Base-by-base conservation (phyloP, 2,888 invertebrate species). In the Pachymerium ferrugineum region DNA sequence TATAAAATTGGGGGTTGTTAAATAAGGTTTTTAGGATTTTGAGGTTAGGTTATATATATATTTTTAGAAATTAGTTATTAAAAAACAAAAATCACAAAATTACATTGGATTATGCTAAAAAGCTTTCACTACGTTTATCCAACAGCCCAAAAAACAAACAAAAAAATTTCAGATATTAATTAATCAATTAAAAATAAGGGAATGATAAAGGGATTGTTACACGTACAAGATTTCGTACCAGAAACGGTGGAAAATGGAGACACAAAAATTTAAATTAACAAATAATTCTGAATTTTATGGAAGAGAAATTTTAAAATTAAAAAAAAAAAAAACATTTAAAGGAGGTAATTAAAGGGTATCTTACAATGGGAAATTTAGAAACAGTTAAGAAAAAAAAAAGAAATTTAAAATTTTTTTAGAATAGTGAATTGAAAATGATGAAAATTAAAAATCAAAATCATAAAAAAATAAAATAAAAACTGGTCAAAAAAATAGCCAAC, bases 111-210 rank as follows among this genome's bases (percentile, higher is more conserved):
- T 62, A 62, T 54, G 62, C 62, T 62, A 25, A 62, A 62, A 62
- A 62, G 62, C 62, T 62, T n/a, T 62, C 62, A 62, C 62, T 62
- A 62, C 62, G 47, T 62, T 62, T 62, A 62, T n/a, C 62, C 62
- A 62, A 62, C 62, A 62, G 62, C 62, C 62, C 62, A 62, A 62
- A 62, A 25, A 62, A 10, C 10, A 67, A 67, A 30, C 19, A 8
- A 69, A 69, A 69, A 69, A 31, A 30, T 19, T 33, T 22, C 28
- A n/a, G n/a, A 69, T 19, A 16, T 5, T 16, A 14, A 28, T 14
- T 3, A 10, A 31, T 69, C 30, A 69, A 69, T 31, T 69, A 14
- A 33, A 33, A 69, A 4, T 69, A 19, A 14, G 30, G 12, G 28
- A 62, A 28, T 62, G 28, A 62, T 62, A 62, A 22, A 25, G 22